phyloP scores from a whole-genome alignment of 2,113 vertebrate genomes.

The Dipodomys ordii region DNA sequence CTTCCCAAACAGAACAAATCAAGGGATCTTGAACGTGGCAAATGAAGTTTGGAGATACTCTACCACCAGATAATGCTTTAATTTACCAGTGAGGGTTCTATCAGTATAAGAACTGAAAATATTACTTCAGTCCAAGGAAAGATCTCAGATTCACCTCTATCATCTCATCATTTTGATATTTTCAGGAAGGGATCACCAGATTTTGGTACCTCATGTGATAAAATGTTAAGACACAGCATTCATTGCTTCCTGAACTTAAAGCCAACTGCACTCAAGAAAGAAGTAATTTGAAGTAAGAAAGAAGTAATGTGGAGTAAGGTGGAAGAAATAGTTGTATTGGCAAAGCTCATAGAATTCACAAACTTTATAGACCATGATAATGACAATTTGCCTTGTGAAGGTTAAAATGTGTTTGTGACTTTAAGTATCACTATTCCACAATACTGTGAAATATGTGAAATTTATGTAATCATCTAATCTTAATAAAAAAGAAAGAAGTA shows the following conservation, averaged over 20 bases:
- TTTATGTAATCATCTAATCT: too few relatives aligned
- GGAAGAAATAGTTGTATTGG: too few relatives aligned
- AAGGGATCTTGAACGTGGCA: not conserved
- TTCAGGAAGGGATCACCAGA: slow-evolving; percentile 41
- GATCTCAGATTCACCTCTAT: not conserved
- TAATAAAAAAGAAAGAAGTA: too few relatives aligned
- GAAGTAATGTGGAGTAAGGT: too few relatives aligned
- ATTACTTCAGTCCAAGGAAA: slow-evolving; percentile 25
- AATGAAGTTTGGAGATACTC: not conserved
- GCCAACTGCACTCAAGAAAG: slow-evolving; percentile 31
- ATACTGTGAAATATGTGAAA: too few relatives aligned
- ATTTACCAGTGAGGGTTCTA: not conserved
- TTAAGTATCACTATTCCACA: too few relatives aligned
- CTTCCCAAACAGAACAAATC: slow-evolving; percentile 18
- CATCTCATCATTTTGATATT: not conserved
- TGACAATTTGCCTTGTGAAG: too few relatives aligned
- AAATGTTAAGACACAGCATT: slow-evolving; percentile 37
- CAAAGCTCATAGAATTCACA: too few relatives aligned
- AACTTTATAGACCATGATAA: too few relatives aligned
- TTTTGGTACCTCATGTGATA: slow-evolving; percentile 24
- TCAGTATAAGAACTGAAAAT: not conserved
- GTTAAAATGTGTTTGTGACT: too few relatives aligned
- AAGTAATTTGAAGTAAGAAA: not conserved
- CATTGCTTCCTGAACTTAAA: slow-evolving; percentile 51
- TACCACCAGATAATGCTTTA: not conserved